Evolutionary conservation across 2,113 vertebrate species (phyloP), one percentile per base, ranked within the genome.

Genomic region (Mastomys natalensis): DNA sequence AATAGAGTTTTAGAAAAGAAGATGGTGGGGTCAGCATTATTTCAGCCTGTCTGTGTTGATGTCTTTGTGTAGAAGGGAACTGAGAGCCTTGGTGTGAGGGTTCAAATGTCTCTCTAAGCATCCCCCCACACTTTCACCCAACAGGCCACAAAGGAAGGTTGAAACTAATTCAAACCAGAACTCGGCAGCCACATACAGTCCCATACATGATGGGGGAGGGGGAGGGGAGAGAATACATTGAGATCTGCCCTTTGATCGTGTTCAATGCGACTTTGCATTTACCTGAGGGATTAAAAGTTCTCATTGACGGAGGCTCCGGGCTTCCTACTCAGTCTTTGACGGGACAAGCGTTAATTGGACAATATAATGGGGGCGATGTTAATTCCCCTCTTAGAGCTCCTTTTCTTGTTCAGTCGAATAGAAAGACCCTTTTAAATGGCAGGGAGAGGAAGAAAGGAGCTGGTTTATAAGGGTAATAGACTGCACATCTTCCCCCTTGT

Each of bases 401-500:
- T 97, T 97, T 98, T 97, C 97, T 97, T 97, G 97, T 89, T 98
- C 97, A 98, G 96, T 97, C 96, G 97, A 94, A 97, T 97, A 97
- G 97, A 98, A 98, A 97, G 97, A 84, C 97, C 93, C 96, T 97
- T 98, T 97, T 96, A 96, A 97, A 97, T 92, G 95, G 96, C 96
- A 86, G 96, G 62, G 94, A 89, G 95, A 93, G 96, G 96, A 97
- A 97, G 95, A 97, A 97, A 97, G 97, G 89, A 89, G 95, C 96
- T 95, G 94, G 96, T 97, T 97, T 97, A 97, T 97, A 96, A 95
- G 97, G 97, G 97, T 97, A 98, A 97, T 94, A 94, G 96, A 96
- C 95, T 88, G 97, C 95, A 95, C 95, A 95, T 97, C 97, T 97
- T 97, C 95, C 96, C 95, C 96, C 96, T 96, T 77, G 93, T 96